Base-by-base conservation (phyloP, 2,113 vertebrate genomes). In the Patagioenas fasciata region DNA sequence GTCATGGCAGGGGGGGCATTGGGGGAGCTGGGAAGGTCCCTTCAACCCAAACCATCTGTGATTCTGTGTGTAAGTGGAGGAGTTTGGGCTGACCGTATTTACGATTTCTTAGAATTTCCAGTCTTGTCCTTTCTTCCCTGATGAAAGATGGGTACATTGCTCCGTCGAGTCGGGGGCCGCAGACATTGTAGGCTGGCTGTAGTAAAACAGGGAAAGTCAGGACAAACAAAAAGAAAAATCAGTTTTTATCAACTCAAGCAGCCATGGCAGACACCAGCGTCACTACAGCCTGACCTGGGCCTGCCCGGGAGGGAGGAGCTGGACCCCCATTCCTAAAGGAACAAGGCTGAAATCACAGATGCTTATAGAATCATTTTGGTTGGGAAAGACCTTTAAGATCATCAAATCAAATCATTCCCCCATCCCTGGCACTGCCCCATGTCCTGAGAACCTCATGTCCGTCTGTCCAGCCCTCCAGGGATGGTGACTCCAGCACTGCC, bases 231-330 rank as follows among this genome's bases (percentile, higher is more conserved):
- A 44, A 44, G 16, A 44, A 7, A 17, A n/a, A 32, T 1, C 4
- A 4, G 2, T 7, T 80, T 38, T 29, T n/a, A 26, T 15, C 6
- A 18, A 26, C 3, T 23, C 5, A 10, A n/a, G 0, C 0, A 44
- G 13, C 13, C 13, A 2, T 21, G 28, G 29, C 29, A n/a, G 36
- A 14, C 19, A 9, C 32, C 0, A 10, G 25, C 4, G 15, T 16
- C 17, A 44, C 42, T 17, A 17, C 9, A 4, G n/a, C 40, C 47
- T 25, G 9, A 3, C 2, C 4, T 0, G 7, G 32, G 38, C 10
- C 18, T 53, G 23, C 3, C 17, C 2, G 38, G 1, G 15, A 51
- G 34, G 23, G 29, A 57, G 31, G 32, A 84, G 53, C 57, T 34
- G 48, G 19, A 28, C 6, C 9, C 10, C 53, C 11, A 14, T 32